These are phyloP conservation scores for Drosophila leontia DNA, from an alignment of 1,140 invertebrate genomes.

Conservation along the genomic window DNA sequence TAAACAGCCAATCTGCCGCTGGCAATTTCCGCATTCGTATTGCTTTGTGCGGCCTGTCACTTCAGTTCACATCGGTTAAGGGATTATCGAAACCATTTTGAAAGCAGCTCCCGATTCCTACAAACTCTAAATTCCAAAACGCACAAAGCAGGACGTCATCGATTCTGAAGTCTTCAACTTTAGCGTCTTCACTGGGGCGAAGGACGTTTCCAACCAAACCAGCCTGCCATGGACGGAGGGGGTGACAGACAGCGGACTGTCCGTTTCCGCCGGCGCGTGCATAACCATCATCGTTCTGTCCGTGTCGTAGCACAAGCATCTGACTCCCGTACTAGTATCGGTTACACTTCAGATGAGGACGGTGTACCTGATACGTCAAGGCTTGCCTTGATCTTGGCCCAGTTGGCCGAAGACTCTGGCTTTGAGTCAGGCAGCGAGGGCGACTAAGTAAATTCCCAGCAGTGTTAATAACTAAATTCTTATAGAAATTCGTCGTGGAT, in stretches of 20 bases:
- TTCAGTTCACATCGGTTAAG: slow-evolving; percentile 11
- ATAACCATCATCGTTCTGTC: background rate
- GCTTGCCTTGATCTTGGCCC: background rate
- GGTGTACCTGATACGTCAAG: background rate
- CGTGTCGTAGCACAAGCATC: background rate
- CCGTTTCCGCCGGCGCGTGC: slow-evolving; percentile 8
- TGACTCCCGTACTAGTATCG: too few species aligned
- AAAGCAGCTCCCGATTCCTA: slow-evolving; percentile 1
- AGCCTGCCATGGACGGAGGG: slow-evolving; percentile 56
- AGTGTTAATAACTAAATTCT: background rate
- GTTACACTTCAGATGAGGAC: background rate
- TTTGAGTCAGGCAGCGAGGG: slow-evolving; percentile 65
- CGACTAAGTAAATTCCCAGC: slow-evolving; percentile 7
- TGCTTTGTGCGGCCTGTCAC: slow-evolving; percentile 45
- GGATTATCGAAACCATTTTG: slow-evolving; percentile 17
- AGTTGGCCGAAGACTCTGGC: slow-evolving; percentile 53
- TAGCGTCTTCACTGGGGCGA: too few species aligned
- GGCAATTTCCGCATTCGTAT: slow-evolving; percentile 44
- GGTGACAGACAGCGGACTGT: slow-evolving; percentile 58
- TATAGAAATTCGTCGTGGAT: background rate
- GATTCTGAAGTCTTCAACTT: background rate
- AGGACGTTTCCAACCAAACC: too few species aligned
- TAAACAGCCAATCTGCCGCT: slow-evolving; percentile 58
- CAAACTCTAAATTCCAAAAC: slow-evolving; percentile 50
- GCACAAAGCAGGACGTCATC: background rate